Conservation (phyloP, 2,113 vertebrate species). For the Fulica atra region DNA sequence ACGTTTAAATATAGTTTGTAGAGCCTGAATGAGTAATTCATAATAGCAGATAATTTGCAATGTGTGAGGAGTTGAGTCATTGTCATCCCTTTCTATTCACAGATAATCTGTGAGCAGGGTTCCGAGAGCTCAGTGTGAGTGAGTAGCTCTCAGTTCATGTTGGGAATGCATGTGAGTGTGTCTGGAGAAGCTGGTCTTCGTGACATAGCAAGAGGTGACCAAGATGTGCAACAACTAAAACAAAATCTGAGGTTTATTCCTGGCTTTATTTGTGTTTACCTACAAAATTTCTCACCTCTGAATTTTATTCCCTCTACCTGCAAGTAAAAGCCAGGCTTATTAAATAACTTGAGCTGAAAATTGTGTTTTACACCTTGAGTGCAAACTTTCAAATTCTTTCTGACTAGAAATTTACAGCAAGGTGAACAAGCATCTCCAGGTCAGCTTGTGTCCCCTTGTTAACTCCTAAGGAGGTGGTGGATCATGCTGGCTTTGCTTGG, state of each 20-base stretch:
- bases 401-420: background rate
- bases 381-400: background rate
- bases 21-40: conserved; percentile 20
- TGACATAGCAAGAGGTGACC: background rate
- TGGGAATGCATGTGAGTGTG: fast-evolving
- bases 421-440: background rate
- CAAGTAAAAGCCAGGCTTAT: background rate
- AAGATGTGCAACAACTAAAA: background rate
- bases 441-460: background rate
- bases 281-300: background rate
- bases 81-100: background rate
- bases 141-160: background rate
- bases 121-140: background rate
- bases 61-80: background rate
- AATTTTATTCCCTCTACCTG: background rate
- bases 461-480: background rate
- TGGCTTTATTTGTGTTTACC: background rate
- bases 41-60: background rate
- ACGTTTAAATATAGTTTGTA: background rate
- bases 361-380: background rate
- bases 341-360: background rate
- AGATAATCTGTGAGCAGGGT: background rate
- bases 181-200: background rate
- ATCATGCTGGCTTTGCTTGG: background rate
- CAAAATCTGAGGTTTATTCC: background rate